Conservation (phyloP, 2,888 invertebrate genomes). For the Polymixis flavicincta region DNA sequence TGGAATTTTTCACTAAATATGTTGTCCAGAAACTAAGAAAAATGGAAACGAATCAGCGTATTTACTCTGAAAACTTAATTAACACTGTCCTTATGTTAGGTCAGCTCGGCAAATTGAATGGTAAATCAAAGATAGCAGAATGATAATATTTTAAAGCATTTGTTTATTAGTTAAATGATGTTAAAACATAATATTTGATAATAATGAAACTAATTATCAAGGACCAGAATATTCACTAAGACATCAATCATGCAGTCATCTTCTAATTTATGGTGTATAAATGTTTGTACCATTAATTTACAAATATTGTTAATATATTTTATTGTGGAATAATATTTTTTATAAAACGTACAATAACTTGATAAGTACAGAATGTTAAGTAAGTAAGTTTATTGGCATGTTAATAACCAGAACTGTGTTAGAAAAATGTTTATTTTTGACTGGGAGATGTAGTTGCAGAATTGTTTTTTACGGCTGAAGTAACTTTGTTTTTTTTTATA, state of each 20-base stretch:
- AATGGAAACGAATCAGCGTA: constrained; percentile 89
- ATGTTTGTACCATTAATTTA: constrained; percentile 21
- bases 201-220: constrained; percentile 53
- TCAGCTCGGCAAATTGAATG: constrained; percentile 84
- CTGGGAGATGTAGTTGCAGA: constrained; percentile 12
- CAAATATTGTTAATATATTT: constrained; percentile 6
- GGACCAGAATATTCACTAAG: constrained; percentile 53
- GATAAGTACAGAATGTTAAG: constrained; percentile 30
- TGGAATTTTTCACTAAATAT: constrained; percentile 88
- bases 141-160: constrained; percentile 64
- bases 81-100: constrained; percentile 88
- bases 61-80: constrained; percentile 88
- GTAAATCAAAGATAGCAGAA: constrained; percentile 85
- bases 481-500: constrained; percentile 1
- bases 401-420: constrained; percentile 6
- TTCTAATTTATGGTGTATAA: constrained; percentile 49
- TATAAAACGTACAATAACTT: constrained; percentile 46
- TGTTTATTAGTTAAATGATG: constrained; percentile 61
- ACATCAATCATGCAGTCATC: constrained; percentile 35
- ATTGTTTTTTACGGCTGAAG: constrained; percentile 10
- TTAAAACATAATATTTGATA: constrained; percentile 63
- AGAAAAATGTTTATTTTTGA: constrained; percentile 1
- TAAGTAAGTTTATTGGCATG: constrained; percentile 3
- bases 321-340: constrained; percentile 9
- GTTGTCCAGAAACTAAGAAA: constrained; percentile 86